Evolutionary conservation across 2,113 vertebrate species (phyloP), one percentile per base, ranked within the genome.

Genomic region (Nyctibius bracteatus): DNA sequence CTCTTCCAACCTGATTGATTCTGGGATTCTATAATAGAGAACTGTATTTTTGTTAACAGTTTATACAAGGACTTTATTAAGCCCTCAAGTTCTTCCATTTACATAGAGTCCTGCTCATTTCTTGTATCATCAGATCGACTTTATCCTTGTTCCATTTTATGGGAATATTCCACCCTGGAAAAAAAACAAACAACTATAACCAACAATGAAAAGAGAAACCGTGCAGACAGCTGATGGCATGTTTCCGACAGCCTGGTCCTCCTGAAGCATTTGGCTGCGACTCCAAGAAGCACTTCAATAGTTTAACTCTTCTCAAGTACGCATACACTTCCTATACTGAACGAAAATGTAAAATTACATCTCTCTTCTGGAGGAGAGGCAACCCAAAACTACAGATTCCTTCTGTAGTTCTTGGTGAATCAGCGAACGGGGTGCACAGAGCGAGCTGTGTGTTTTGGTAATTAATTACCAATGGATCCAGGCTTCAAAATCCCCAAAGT

Each of bases 41-140:
- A n/a, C 5, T 19, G 2, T 24, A 13, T 52, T 59, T 20, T 51
- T 55, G 15, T 67, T 46, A 62, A 66, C 0, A 1, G 51, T 19
- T 57, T 77, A 23, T 27, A 35, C 31, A 55, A 77, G 21, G 25
- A 57, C 5, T 49, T 44, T 55, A 86, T 30, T 61, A 44, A 78
- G n/a, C 18, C 49, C n/a, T 66, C 46, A 43, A 49, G 17, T 47
- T 86, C 43, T 59, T 49, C 18, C 9, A 41, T 55, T 77, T 66
- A 39, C 47, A 52, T 17, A 30, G 33, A 57, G 25, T 20, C 37
- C 65, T 35, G 21, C 8, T 72, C 20, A 58, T 82, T 86, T 46
- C 27, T 67, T 23, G 14, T 68, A 68, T 57, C 17, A 31, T 68
- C 82, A 51, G 27, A 73, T 63, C 0, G 6, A 17, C 79, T 73